phyloP scores from a whole-genome alignment of 2,797 vertebrate genomes.

The Malacoctenus gilli region DNA sequence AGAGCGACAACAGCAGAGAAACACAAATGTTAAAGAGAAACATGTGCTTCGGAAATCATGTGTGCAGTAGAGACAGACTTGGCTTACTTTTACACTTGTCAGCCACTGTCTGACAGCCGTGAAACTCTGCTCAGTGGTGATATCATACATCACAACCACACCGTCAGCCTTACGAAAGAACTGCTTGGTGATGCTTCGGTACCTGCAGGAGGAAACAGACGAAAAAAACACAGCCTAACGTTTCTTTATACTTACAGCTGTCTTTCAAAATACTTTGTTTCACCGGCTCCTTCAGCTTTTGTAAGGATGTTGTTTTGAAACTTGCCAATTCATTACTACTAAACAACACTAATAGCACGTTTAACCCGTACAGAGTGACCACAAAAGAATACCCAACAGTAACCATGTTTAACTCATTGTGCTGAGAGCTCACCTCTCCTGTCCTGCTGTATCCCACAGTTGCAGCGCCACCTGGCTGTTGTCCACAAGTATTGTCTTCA shows the following conservation, averaged over 20 bases:
- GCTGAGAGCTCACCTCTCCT: slow-evolving; percentile 88
- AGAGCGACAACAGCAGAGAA: background rate
- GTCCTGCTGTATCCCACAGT: slow-evolving; percentile 96
- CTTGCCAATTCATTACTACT: too few species aligned
- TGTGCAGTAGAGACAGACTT: background rate
- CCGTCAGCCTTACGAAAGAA: slow-evolving; percentile 96
- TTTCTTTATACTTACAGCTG: too few species aligned
- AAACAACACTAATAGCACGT: too few species aligned
- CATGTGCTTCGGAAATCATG: background rate
- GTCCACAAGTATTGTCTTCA: slow-evolving; percentile 89
- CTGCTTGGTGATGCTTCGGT: slow-evolving; percentile 94
- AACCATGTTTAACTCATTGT: background rate
- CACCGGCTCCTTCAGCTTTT: too few species aligned
- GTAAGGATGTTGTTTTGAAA: too few species aligned
- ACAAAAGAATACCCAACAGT: background rate
- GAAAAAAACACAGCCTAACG: too few species aligned
- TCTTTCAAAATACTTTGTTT: too few species aligned
- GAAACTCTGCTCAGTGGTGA: slow-evolving; percentile 88
- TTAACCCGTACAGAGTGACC: too few species aligned
- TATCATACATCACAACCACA: slow-evolving; percentile 91
- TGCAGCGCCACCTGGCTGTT: slow-evolving; percentile 87
- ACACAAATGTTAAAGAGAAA: background rate
- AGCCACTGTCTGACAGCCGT: slow-evolving; percentile 90
- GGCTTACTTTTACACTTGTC: slow-evolving; percentile 87
- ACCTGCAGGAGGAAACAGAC: slow-evolving; percentile 76